Evolutionary conservation across 1,140 invertebrate genomes (phyloP).

Genomic region (Harpegnathos saltator): DNA sequence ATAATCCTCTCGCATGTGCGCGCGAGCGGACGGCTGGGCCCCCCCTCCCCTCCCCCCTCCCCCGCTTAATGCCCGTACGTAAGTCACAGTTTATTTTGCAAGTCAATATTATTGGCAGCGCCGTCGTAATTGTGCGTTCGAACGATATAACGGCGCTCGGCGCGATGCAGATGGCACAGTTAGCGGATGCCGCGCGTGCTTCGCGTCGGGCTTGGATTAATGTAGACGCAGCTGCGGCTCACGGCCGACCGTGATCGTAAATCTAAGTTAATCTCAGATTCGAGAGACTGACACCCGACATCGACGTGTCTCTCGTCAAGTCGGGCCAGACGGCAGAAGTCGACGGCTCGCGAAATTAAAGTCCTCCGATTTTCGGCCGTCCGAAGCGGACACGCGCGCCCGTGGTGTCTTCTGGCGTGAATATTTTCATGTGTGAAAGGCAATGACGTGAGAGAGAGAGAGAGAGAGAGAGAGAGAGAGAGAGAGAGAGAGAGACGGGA

Average conservation of each 20-base stretch:
- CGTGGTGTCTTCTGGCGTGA: no score
- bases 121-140: conserved; percentile 80
- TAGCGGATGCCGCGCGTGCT: conserved; percentile 49
- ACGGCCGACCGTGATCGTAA: conserved; percentile 70
- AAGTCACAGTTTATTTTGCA: conserved; percentile 64
- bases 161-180: conserved; percentile 42
- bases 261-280: conserved; percentile 78
- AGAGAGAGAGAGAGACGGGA: no score
- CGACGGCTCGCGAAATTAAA: conserved; percentile 29
- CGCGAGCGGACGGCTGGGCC: conserved; percentile 10
- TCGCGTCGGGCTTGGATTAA: conserved; percentile 77
- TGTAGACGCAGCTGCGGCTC: conserved; percentile 78
- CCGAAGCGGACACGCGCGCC: neutral
- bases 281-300: conserved; percentile 66
- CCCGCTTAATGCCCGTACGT: conserved; percentile 37
- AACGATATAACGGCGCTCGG: conserved; percentile 61
- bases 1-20: neutral
- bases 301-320: conserved; percentile 69
- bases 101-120: conserved; percentile 71
- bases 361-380: neutral
- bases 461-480: no score
- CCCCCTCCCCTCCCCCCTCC: no score
- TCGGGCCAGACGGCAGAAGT: conserved; percentile 1
- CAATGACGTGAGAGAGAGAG: no score
- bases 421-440: no score